phyloP scores from a whole-genome alignment of 2,797 vertebrate genomes.

The Crax fasciolata region DNA sequence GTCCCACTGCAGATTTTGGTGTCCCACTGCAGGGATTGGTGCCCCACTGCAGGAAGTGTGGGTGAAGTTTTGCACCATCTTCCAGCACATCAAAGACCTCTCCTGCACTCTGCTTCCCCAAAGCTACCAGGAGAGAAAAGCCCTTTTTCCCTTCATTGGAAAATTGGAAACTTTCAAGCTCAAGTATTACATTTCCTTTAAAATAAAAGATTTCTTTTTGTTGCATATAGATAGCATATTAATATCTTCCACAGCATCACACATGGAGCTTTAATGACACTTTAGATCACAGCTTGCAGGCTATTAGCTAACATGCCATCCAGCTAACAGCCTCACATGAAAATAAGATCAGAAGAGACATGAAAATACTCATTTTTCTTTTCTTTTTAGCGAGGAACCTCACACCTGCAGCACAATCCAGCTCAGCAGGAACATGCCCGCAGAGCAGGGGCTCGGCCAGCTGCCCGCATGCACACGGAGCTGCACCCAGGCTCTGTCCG shows the following conservation, averaged over 20 bases:
- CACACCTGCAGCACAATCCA: slow-evolving; percentile 78
- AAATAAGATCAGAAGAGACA: slow-evolving; percentile 66
- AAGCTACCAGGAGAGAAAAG: neutral
- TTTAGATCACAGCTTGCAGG: slow-evolving; percentile 47
- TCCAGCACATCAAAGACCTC: neutral
- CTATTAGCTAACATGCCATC: slow-evolving; percentile 68
- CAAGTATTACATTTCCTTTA: neutral
- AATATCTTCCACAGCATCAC: slow-evolving; percentile 50
- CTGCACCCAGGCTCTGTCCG: neutral
- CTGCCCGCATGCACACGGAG: neutral
- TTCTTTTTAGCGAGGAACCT: neutral
- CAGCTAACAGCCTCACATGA: slow-evolving; percentile 72
- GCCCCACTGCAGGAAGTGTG: neutral
- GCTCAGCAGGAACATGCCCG: slow-evolving; percentile 66
- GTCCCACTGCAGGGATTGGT: slow-evolving; percentile 12
- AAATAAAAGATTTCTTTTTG: slow-evolving; percentile 28
- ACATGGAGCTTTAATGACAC: slow-evolving; percentile 58
- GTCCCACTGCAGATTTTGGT: neutral
- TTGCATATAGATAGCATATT: slow-evolving; percentile 51
- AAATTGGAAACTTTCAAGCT: slow-evolving; percentile 43
- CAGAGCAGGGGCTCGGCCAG: slow-evolving; percentile 26
- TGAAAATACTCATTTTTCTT: slow-evolving; percentile 53
- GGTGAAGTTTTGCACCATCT: slow-evolving; percentile 76
- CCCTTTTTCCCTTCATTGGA: neutral
- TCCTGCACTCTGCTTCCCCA: neutral